Conservation (phyloP, 1,140 invertebrate genomes). For the Oncopodura yosiiana region DNA sequence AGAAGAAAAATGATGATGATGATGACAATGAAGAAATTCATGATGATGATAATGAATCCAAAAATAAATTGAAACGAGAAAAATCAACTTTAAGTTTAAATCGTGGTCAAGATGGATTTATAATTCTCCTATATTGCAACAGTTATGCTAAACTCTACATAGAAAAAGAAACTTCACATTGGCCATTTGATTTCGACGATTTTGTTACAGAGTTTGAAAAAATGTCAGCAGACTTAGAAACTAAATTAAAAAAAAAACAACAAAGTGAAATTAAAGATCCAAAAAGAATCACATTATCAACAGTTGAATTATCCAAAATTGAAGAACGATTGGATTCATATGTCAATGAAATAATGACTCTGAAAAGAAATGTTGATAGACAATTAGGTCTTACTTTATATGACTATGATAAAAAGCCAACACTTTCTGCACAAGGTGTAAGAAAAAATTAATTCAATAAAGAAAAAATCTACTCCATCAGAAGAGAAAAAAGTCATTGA, state of each 20-base stretch:
- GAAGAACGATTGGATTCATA: constrained; percentile 24
- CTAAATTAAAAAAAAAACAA: constrained; percentile 15
- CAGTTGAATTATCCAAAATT: constrained; percentile 17
- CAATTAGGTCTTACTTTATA: background rate
- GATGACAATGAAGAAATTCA: background rate
- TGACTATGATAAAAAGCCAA: constrained; percentile 4
- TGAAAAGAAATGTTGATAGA: constrained; percentile 13
- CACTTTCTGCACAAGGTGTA: background rate
- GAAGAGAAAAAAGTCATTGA: background rate
- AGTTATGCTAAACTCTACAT: constrained; percentile 24
- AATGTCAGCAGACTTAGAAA: constrained; percentile 18
- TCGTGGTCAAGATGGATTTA: constrained; percentile 15
- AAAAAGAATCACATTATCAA: constrained; percentile 3
- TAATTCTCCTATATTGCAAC: constrained; percentile 32
- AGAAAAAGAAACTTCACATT: constrained; percentile 21
- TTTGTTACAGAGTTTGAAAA: constrained; percentile 29
- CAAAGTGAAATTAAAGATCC: constrained; percentile 19
- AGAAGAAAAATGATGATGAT: too few species aligned
- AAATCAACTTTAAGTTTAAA: background rate
- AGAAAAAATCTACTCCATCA: background rate
- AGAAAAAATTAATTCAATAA: constrained; percentile 10
- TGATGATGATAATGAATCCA: too few species aligned
- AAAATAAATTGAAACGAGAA: background rate
- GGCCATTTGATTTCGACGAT: constrained; percentile 34
- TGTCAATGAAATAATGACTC: constrained; percentile 22